These are phyloP conservation scores for Caenorhabditis imperialis DNA, from an alignment of 2,888 invertebrate genomes.

Conservation along the genomic window DNA sequence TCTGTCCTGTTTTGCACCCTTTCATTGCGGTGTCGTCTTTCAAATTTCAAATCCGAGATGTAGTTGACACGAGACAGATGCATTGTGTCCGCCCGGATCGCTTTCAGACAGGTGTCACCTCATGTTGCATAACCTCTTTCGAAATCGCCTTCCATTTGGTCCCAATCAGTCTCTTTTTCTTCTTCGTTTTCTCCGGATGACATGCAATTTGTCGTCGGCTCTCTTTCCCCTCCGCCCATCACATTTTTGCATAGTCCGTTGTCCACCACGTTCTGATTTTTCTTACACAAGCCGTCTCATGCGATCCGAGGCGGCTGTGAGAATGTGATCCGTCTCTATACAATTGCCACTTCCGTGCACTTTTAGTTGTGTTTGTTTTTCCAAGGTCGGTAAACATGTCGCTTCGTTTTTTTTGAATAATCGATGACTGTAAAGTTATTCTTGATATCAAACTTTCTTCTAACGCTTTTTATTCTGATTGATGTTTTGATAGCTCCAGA, in stretches of 20 bases:
- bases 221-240: constrained; percentile 12
- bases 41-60: constrained; percentile 35
- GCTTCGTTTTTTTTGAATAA: constrained; percentile 19
- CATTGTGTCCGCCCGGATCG: constrained; percentile 15
- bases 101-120: constrained; percentile 38
- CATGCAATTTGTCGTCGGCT: constrained; percentile 27
- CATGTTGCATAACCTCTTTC: constrained; percentile 28
- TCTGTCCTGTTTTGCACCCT: constrained; percentile 13
- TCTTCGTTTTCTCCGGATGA: too few species aligned
- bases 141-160: too few species aligned
- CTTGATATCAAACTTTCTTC: too few species aligned
- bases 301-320: constrained; percentile 34
- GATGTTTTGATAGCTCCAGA: too few species aligned
- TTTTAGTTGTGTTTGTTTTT: constrained; percentile 17
- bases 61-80: constrained; percentile 46
- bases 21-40: constrained; percentile 2
- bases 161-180: too few species aligned
- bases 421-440: constrained; percentile 4
- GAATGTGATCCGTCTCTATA: constrained; percentile 32
- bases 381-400: too few species aligned
- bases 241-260: constrained; percentile 40
- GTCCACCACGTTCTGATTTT: constrained; percentile 27
- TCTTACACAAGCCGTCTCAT: constrained; percentile 33
- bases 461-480: too few species aligned
- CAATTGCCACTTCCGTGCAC: constrained; percentile 42